Conservation (phyloP, 2,888 invertebrate genomes). For the Stenchaetothrips biformis region DNA sequence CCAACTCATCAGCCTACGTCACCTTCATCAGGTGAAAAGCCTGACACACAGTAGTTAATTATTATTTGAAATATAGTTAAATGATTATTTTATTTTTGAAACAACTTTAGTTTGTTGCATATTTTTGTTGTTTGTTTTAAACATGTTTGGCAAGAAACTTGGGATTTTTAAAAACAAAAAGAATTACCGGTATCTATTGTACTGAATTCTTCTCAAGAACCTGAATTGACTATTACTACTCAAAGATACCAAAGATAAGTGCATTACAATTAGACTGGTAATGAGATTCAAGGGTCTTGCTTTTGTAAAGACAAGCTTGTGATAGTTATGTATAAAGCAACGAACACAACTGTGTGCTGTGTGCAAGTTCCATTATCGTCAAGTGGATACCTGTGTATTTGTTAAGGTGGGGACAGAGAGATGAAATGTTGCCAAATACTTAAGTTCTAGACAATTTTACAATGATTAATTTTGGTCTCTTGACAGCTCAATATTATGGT, state of each 20-base stretch:
- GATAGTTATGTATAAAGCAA: neutral
- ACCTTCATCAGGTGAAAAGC: neutral
- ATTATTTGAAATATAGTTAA: neutral
- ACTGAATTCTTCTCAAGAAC: neutral
- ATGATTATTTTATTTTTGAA: neutral
- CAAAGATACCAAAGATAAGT: neutral
- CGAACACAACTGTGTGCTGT: neutral
- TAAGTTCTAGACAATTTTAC: neutral
- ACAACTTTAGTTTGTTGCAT: neutral
- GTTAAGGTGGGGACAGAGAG: neutral
- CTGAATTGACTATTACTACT: neutral
- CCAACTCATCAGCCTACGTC: slow-evolving; percentile 5
- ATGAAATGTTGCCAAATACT: neutral
- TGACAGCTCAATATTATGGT: neutral
- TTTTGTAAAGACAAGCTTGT: neutral
- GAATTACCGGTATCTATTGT: neutral
- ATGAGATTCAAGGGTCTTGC: neutral
- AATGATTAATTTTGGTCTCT: neutral
- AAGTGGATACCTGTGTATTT: neutral
- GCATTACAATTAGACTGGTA: neutral
- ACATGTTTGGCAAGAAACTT: neutral
- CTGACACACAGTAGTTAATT: neutral
- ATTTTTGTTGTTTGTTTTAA: neutral
- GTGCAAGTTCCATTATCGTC: neutral
- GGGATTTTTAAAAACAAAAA: neutral